Base-by-base conservation (phyloP, 2,888 invertebrate species). In the Perizoma flavofasciatum region DNA sequence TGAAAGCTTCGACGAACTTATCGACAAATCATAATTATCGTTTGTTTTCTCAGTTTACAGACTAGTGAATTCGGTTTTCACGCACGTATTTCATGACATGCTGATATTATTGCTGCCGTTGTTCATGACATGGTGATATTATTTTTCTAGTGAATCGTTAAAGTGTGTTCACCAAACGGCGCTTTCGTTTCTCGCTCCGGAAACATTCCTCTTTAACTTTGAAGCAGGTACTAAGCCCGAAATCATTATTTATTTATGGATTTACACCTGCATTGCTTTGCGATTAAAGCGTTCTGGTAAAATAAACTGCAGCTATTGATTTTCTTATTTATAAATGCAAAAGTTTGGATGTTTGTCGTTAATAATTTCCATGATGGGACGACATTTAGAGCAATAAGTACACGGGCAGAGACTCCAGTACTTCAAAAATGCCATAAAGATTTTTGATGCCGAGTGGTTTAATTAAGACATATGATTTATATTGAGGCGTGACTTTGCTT, bases 401-500 rank as follows among this genome's bases (percentile, higher is more conserved):
- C 22, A 22, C 22, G 22, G 22, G 22, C 22, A 22, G 22, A 22
- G 22, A n/a, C n/a, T 22, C 22, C 3, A 22, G 22, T 22, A 22
- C 22, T 22, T 22, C 22, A 22, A 22, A 22, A 22, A 22, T 39
- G n/a, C 79, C 77, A 80, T 85, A 82, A 86, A 84, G 85, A 76
- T 79, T 77, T 82, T 83, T 81, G 80, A 77, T 81, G 78, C 74
- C 71, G 67, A 61, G 47, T 61, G 54, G 79, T 86, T 85, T 89
- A 89, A 90, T 89, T 89, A 88, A 88, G 86, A 86, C 79, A 81
- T 85, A 89, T 90, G 88, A 86, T 89, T 85, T 79, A 79, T 78
- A 77, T 71, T 78, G 80, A 78, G 74, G 81, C 87, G 81, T 86
- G 88, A 88, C 86, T 86, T 75, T 74, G 81, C 81, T 78, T 86